Percentiles rank a stretch among this genome's conserved stretches.
These are phyloP conservation scores for Drosophila yakuba DNA, from an alignment of 1,140 invertebrate species.

Conservation along the genomic window DNA sequence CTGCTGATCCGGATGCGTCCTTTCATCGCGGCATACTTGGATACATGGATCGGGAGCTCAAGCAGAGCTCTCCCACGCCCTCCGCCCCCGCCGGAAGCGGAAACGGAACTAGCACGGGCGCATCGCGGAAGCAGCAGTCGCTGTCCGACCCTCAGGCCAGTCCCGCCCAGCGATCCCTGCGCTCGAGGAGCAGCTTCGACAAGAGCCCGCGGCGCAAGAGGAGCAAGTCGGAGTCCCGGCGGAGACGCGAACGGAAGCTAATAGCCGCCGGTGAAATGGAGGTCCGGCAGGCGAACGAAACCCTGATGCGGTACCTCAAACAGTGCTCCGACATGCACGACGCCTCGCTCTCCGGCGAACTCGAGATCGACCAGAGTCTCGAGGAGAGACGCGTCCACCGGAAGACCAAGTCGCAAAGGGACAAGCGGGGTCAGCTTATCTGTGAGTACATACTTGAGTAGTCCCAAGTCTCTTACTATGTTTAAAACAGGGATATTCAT, in stretches of 20 bases:
- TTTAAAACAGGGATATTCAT: too few species aligned
- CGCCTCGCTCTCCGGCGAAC: slow-evolving; percentile 81
- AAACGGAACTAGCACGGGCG: slow-evolving; percentile 35
- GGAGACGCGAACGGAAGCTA: slow-evolving; percentile 78
- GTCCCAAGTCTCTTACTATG: too few species aligned
- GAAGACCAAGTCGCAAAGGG: slow-evolving; percentile 84
- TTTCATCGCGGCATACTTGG: slow-evolving; percentile 81
- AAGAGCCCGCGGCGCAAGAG: slow-evolving; percentile 84
- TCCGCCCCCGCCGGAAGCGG: slow-evolving; percentile 42
- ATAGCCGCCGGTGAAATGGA: slow-evolving; percentile 84
- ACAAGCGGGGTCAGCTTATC: slow-evolving; percentile 82
- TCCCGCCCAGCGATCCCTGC: slow-evolving; percentile 82
- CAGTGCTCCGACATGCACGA: slow-evolving; percentile 84
- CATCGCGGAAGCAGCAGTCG: slow-evolving; percentile 75
- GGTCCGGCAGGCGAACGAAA: slow-evolving; percentile 84
- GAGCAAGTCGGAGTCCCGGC: slow-evolving; percentile 83
- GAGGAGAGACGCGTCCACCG: slow-evolving; percentile 83
- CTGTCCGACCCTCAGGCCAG: slow-evolving; percentile 84
- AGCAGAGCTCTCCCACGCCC: slow-evolving; percentile 76
- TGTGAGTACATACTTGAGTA: slow-evolving; percentile 56
- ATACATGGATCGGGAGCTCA: slow-evolving; percentile 82
- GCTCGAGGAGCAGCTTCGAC: slow-evolving; percentile 78
- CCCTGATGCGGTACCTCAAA: slow-evolving; percentile 83
- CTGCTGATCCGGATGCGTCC: slow-evolving; percentile 66
- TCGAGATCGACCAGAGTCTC: slow-evolving; percentile 83